Percentiles rank a stretch among this genome's conserved stretches.
Conservation (phyloP, 2,888 invertebrate species). For the Heliconius hortense region DNA sequence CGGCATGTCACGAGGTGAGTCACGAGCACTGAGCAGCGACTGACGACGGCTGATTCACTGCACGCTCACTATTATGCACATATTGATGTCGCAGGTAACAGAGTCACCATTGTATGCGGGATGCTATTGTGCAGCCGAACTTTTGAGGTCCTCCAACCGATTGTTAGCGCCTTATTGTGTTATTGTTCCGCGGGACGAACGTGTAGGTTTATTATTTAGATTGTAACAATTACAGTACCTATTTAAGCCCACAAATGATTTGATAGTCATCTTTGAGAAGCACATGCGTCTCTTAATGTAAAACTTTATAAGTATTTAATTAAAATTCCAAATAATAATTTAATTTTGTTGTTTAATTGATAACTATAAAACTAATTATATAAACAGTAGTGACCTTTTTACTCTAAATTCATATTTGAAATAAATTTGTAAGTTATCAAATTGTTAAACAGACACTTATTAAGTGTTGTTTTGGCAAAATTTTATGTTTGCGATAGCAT, state of each 20-base stretch:
- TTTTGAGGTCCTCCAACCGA: constrained; percentile 72
- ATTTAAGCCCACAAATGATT: constrained; percentile 49
- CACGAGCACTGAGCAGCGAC: constrained; percentile 47
- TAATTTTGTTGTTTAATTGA: not conserved
- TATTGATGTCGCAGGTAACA: constrained; percentile 77
- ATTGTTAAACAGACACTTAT: not conserved
- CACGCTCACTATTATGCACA: constrained; percentile 73
- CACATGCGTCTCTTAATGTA: not conserved
- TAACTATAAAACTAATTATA: not conserved
- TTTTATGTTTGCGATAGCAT: not conserved
- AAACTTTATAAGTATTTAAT: not conserved
- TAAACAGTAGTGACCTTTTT: not conserved
- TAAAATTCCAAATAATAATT: not conserved
- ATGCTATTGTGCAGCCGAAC: constrained; percentile 74
- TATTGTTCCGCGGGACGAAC: constrained; percentile 62
- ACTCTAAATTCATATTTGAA: not conserved
- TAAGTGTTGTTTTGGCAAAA: not conserved
- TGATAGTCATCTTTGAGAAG: constrained; percentile 26
- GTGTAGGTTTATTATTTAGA: constrained; percentile 61
- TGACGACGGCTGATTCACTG: constrained; percentile 56
- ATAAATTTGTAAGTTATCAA: not conserved
- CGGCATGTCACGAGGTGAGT: constrained; percentile 47
- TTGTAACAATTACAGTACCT: constrained; percentile 65
- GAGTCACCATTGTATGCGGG: constrained; percentile 77
- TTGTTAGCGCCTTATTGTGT: constrained; percentile 74